Percentiles rank a stretch among this genome's conserved stretches.
Evolutionary conservation across 2,797 vertebrate genomes (phyloP).

Genomic region (Sciurus carolinensis): DNA sequence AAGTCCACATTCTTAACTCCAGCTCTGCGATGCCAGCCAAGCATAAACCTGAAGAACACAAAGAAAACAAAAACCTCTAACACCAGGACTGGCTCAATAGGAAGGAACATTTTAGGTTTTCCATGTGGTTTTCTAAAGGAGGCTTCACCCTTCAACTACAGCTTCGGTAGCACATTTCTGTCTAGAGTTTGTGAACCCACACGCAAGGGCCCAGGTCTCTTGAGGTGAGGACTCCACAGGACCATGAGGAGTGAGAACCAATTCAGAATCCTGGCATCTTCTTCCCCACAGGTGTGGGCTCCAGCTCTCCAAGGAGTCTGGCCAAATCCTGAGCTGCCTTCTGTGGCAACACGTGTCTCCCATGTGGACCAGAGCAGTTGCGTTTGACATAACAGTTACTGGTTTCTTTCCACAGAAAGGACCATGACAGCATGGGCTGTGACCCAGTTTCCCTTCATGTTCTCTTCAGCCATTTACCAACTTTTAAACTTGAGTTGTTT

Average conservation of each 20-base stretch:
- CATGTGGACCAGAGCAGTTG: neutral
- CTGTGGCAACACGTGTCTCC: too few species aligned
- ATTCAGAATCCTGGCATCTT: neutral
- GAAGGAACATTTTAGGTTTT: neutral
- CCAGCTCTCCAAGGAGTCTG: neutral
- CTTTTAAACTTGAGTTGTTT: neutral
- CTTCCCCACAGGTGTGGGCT: neutral
- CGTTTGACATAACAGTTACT: neutral
- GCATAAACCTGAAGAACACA: neutral
- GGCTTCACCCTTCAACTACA: neutral
- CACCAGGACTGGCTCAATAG: neutral
- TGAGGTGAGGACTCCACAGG: neutral
- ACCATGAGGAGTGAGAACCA: neutral
- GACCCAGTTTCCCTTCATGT: neutral
- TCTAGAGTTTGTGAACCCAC: neutral
- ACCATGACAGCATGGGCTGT: neutral
- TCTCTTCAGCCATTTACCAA: neutral
- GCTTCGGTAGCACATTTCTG: neutral
- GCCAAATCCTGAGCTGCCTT: neutral
- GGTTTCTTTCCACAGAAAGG: neutral
- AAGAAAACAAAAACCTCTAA: neutral
- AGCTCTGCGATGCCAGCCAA: neutral
- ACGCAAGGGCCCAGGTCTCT: fast-evolving
- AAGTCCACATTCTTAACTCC: neutral
- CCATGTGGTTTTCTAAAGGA: neutral